Percentiles rank a stretch among this genome's conserved stretches.
Conservation (phyloP, 92 coral and sea anemone genomes). For the Micromussa lordhowensis region DNA sequence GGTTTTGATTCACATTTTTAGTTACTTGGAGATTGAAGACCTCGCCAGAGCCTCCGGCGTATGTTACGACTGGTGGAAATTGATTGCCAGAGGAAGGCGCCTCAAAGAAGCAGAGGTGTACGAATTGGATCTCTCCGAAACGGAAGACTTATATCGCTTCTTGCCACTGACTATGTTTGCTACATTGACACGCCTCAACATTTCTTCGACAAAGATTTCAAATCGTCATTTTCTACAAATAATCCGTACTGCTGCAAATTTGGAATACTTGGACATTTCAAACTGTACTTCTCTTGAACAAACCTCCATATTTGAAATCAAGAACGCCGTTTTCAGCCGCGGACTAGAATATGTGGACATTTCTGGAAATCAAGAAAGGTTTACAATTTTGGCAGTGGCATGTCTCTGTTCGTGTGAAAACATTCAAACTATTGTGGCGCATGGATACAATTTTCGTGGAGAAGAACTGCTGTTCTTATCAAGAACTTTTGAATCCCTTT, state of each 20-base stretch:
- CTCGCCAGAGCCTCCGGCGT: not conserved
- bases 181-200: not conserved
- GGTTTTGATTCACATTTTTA: not conserved
- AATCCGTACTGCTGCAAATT: not conserved
- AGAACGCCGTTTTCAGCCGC: not conserved
- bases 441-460: slow-evolving; percentile 7
- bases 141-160: slow-evolving; percentile 6
- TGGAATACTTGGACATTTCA: slow-evolving; percentile 21
- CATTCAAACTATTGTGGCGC: slow-evolving; percentile 23
- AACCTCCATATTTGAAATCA: slow-evolving; percentile 7
- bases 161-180: slow-evolving; percentile 1
- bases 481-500: no score
- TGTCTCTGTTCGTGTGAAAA: slow-evolving; percentile 40
- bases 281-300: slow-evolving; percentile 9
- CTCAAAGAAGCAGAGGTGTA: slow-evolving; percentile 2
- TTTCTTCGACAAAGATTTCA: slow-evolving; percentile 7
- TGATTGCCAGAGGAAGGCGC: not conserved
- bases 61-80: not conserved
- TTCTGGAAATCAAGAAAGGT: not conserved
- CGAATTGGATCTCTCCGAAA: slow-evolving; percentile 14
- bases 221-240: slow-evolving; percentile 23
- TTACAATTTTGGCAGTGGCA: not conserved
- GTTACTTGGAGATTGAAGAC: slow-evolving; percentile 18
- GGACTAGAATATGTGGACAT: slow-evolving; percentile 12
- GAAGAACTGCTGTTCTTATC: not conserved